Evolutionary conservation across 2,888 invertebrate genomes (phyloP).

Genomic region (Sepiola atlantica): DNA sequence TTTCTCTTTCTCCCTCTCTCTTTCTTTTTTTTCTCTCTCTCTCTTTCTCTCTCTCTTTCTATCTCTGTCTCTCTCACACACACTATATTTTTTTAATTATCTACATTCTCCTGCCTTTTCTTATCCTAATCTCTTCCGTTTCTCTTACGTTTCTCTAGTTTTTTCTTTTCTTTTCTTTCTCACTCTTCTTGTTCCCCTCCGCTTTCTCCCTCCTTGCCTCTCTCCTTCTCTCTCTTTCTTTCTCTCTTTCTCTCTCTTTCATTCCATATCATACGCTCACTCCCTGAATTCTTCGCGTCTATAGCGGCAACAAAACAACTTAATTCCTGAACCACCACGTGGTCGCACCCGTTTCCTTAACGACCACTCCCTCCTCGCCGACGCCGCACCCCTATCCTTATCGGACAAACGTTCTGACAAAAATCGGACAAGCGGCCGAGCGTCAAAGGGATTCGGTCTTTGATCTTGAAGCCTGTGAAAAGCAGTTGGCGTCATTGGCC

Average conservation of each 20-base stretch:
- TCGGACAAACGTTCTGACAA: neutral
- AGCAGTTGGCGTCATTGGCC: neutral
- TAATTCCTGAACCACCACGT: neutral
- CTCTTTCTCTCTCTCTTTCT: neutral
- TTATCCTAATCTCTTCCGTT: neutral
- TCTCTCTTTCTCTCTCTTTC: neutral
- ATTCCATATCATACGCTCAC: neutral
- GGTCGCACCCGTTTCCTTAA: neutral
- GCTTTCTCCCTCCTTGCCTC: neutral
- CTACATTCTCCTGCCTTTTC: too few relatives aligned
- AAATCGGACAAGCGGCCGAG: neutral
- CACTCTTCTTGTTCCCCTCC: neutral
- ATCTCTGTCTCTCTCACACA: too few relatives aligned
- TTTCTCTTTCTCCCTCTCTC: neutral
- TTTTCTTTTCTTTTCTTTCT: neutral
- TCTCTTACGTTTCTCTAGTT: neutral
- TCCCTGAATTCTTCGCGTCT: neutral
- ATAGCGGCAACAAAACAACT: neutral
- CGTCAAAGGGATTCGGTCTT: neutral
- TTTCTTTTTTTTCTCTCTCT: neutral
- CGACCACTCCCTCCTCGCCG: neutral
- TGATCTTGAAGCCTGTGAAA: neutral
- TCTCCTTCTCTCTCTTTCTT: rapidly evolving
- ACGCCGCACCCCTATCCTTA: neutral
- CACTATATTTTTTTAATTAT: too few relatives aligned